Evolutionary conservation across 1,140 invertebrate species (phyloP), one percentile per base, ranked within the genome.

Genomic region (Apis laboriosa): DNA sequence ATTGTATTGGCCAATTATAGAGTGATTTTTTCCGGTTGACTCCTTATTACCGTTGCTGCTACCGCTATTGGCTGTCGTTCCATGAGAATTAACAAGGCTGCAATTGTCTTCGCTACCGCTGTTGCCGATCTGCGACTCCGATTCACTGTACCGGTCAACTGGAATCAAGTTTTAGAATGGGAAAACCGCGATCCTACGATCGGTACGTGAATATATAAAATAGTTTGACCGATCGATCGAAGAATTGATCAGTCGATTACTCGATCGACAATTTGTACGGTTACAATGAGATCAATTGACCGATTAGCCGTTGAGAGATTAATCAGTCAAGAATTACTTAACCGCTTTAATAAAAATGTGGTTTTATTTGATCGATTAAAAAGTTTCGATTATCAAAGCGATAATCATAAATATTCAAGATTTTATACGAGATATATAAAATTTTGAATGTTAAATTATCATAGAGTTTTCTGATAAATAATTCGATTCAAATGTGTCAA

Each of bases 61-160:
- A 0, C 53, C 43, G 92, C 96, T 96, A 90, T 96, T 97, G 87
- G 96, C 96, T 89, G 96, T 96, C 88, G 96, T 95, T 88, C 96
- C 95, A 92, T 96, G 97, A 67, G 96, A 91, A 90, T 92, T 94
- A 72, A 88, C 90, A 78, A 94, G 94, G 87, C 94, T 94, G 79
- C 94, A 94, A 91, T 96, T 96, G 91, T 96, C 96, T 90, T 96
- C 96, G 90, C 96, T 96, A 82, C 95, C 95, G 89, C 96, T 96
- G 89, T 96, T 96, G 68, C 95, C 95, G 85, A 95, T 97, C 93
- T 98, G 97, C 19, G 97, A 98, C 94, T 98, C 98, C 68, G 97
- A 97, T 94, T 98, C 98, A 94, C 97, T 98, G 90, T 97, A 97
- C 90, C 96, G 95, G 90, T 97, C 97, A 94, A 96, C 96, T 97